Base-by-base conservation (phyloP, 2,797 vertebrate species). In the Ceryle rudis region DNA sequence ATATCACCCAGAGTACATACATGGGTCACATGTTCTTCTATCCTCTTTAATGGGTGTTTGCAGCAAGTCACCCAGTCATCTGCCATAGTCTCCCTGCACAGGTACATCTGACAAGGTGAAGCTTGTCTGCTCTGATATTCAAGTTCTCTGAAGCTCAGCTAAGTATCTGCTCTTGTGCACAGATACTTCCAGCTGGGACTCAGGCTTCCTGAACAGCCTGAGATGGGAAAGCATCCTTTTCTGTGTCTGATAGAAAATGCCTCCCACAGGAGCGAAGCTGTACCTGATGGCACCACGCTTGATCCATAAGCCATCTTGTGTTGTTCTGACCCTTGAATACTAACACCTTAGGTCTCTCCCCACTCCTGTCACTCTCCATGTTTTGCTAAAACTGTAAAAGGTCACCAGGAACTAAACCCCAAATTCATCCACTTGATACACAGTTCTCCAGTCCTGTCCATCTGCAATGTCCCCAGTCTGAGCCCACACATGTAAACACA, bases 401-500 rank as follows among this genome's bases (percentile, higher is more conserved):
- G 15, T 89, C 67, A 18, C 47, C 18, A 46, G 67, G 60, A 60
- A 82, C 33, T 33, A 70, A 91, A 60, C 12, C 55, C 64, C 47
- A 55, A 41, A 44, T 55, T 79, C 67, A 44, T 37, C 39, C 55
- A 35, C 33, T 47, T 47, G 71, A 72, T 23, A 65, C 3, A 14
- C 47, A 49, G 66, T 0, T 2, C 60, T 72, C 64, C 39, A 17
- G 62, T 47, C 61, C 86, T 49, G 73, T 84, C 78, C 86, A 52
- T 94, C 81, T 91, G 93, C 11, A 3, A 1, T 12, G 75, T 95
- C 79, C 89, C 10, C 14, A 93, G 64, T 5, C 52, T 85, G 84
- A 94, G 94, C 91, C 94, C 84, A 91, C 93, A 92, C 74, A 35
- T 2, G 18, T 49, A 92, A 94, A 80, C 86, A 91, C 81, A 94